Evolutionary conservation across 2,113 vertebrate species (phyloP).

Genomic region (Erythrocercus mccallii): DNA sequence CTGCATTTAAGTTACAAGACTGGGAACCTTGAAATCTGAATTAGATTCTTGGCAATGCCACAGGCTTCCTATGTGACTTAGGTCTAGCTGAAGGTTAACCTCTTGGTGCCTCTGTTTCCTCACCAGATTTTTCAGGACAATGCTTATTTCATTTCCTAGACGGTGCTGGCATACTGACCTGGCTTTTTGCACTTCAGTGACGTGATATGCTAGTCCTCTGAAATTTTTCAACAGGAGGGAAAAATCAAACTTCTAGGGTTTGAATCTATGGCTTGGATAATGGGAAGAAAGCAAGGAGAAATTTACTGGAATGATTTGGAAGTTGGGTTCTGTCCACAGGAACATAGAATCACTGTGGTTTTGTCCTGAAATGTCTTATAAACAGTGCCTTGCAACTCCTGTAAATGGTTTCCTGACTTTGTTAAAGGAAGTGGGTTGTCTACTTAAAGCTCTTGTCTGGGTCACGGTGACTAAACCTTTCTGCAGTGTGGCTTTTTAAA

Average conservation of each 20-base stretch:
- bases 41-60: slow-evolving; percentile 17
- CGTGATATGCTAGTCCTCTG: not conserved
- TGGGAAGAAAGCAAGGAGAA: not conserved
- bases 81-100: not conserved
- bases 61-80: not conserved
- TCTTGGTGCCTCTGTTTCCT: slow-evolving; percentile 31
- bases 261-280: not conserved
- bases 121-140: not conserved
- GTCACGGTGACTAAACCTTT: slow-evolving; percentile 43
- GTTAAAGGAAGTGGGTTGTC: slow-evolving; percentile 46
- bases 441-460: slow-evolving; percentile 41
- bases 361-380: slow-evolving; percentile 22
- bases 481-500: not conserved
- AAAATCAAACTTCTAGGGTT: not conserved
- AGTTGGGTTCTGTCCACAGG: slow-evolving; percentile 8
- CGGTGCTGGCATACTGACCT: not conserved
- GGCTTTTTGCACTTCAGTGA: not conserved
- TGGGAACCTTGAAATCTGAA: slow-evolving; percentile 4
- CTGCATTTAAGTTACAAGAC: not conserved
- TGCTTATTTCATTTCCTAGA: not conserved
- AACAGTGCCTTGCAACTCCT: slow-evolving; percentile 3
- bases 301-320: not conserved
- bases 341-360: not conserved
- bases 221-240: not conserved
- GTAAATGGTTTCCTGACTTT: slow-evolving; percentile 38